Evolutionary conservation across 2,113 vertebrate species (phyloP).

Genomic region (Psettodes erumei): DNA sequence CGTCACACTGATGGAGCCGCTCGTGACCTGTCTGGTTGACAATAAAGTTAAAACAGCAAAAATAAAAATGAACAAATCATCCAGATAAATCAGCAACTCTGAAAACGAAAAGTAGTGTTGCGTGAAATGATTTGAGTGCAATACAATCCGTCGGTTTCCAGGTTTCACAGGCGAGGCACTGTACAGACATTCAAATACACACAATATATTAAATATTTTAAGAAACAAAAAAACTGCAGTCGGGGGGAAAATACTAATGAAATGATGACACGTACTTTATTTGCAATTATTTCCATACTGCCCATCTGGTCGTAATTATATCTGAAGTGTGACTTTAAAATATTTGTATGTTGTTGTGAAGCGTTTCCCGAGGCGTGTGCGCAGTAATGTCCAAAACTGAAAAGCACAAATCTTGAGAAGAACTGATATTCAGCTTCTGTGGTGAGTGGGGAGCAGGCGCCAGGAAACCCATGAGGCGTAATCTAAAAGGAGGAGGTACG

Average conservation of each 20-base stretch:
- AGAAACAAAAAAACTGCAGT: not conserved
- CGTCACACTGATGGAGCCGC: not conserved
- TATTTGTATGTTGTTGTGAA: not conserved
- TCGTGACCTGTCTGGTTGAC: not conserved
- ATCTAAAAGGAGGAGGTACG: too few species aligned
- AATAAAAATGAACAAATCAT: not conserved
- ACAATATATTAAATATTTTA: slow-evolving; percentile 17
- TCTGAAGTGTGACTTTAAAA: not conserved
- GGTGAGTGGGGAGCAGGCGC: too few species aligned
- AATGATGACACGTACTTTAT: not conserved
- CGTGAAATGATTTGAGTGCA: slow-evolving; percentile 29
- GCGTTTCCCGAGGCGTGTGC: not conserved
- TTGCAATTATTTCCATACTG: not conserved
- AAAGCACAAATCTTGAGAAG: not conserved
- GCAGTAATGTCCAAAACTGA: not conserved
- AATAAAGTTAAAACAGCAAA: not conserved
- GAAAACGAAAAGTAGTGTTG: slow-evolving; percentile 3
- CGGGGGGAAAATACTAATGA: not conserved
- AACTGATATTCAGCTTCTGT: not conserved
- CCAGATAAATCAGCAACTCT: not conserved
- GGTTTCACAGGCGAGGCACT: slow-evolving; percentile 42
- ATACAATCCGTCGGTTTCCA: slow-evolving; percentile 19
- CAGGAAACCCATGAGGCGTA: not conserved
- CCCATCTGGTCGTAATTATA: not conserved
- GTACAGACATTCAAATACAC: slow-evolving; percentile 33